Evolutionary conservation across 1,140 invertebrate genomes (phyloP), one percentile per base, ranked within the genome.

Genomic region (Medauroidea extradentata): DNA sequence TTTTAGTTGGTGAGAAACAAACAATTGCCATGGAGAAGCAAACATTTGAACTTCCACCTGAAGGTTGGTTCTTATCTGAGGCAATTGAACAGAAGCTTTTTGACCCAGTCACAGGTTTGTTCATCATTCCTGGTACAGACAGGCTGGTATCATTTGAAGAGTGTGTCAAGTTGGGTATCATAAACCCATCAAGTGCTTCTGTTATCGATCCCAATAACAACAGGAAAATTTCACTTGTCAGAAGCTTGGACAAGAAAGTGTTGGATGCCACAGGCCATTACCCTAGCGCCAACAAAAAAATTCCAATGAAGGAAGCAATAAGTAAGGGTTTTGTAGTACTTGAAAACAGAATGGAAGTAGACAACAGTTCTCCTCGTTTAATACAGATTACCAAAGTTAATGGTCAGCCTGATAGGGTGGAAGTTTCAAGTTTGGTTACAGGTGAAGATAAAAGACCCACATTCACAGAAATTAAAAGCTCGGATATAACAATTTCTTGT

Each of bases 71-170:
- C 49, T 74, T 94, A 0, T 75, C 80, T 51, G 87, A 92, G 68
- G 89, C 89, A 9, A 91, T 94, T 51, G 77, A 86, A 27, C 81
- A 85, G 69, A 82, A 83, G 42, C 72, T 94, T 2, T 91, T 94
- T 63, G 88, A 96, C 76, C 83, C 90, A 1, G 78, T 83, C 1
- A 87, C 84, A 5, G 93, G 93, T 2, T 77, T 93, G 2, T 94
- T 96, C 69, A 86, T 87, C 51, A 90, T 97, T 65, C 91, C 93
- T 38, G 88, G 88, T 27, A 92, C 91, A 1, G 90, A 94, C 71
- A 81, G 90, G 66, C 75, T 91, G 25, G 83, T 95, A 3, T 89
- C 90, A 57, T 88, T 98, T 64, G 83, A 92, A 73, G 91, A 96
- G 74, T 94, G 93, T 65, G 77, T 96, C 27, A 85, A 87, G 65